Evolutionary conservation across 2,888 invertebrate genomes (phyloP), one percentile per base, ranked within the genome.

Genomic region (Prosopocoilus inquinatus): DNA sequence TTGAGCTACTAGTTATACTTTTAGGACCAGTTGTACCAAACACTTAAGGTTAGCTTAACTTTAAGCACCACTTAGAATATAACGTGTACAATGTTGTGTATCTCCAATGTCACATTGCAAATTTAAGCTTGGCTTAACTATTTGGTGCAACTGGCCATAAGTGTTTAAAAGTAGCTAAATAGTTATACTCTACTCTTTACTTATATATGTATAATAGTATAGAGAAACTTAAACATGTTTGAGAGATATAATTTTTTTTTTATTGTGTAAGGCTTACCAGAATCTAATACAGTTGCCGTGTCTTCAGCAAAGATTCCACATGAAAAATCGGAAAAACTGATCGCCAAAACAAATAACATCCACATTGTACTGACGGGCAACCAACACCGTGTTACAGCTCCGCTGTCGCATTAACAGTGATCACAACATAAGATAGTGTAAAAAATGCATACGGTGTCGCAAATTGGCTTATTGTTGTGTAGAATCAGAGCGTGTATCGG

Each of bases 331-430:
- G 72, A 70, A 41, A 73, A 66, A 64, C 72, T 74, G 8, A 76
- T 62, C 1, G 74, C 73, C 70, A 74, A 72, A 56, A 76, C 63
- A 50, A 75, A 73, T 54, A 75, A 59, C 71, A 75, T 72, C 75
- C 75, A 75, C 67, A 66, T 69, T 50, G 20, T 28, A 28, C 20
- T 28, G 20, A 1, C 7, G 2, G 20, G 7, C 5, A 28, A 28
- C 20, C 20, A 1, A 28, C 20, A 28, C 20, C 20, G 4, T 4
- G 20, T 28, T 28, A 28, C 20, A 28, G 9, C 39, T 46, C 16
- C 16, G 35, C 20, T 36, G 39, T 32, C 50, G 47, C 53, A 48
- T 41, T 33, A 35, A 39, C 39, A 15, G 9, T 16, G 46, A 38
- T 50, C 43, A 50, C 39, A 46, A 52, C 16, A n/a, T 36, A 45